These are phyloP conservation scores for Scylla paramamosain DNA, from an alignment of 1,140 invertebrate species.

Conservation along the genomic window DNA sequence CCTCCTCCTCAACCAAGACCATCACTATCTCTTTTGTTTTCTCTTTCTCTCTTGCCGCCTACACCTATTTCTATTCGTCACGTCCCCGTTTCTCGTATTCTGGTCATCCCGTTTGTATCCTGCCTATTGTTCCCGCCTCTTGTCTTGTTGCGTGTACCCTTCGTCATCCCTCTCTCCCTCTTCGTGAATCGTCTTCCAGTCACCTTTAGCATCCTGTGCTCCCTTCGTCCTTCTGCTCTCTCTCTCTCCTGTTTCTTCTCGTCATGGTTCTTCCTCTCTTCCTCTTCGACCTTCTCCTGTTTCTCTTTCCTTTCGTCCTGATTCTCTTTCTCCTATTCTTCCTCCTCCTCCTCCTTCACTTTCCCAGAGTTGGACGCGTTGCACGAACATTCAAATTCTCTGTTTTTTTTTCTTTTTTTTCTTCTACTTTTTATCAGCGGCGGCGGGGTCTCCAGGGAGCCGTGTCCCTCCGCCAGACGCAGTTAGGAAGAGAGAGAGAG, in stretches of 20 bases:
- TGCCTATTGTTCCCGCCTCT: too few relatives aligned
- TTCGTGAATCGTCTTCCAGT: background rate
- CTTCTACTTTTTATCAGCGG: constrained; percentile 52
- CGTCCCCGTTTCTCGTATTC: too few relatives aligned
- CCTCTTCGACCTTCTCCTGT: background rate
- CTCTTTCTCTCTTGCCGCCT: background rate
- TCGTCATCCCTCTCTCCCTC: background rate
- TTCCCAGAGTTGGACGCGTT: constrained; percentile 40
- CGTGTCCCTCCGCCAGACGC: constrained; percentile 24
- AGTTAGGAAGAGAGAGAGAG: background rate
- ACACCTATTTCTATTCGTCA: background rate
- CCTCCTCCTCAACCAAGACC: background rate
- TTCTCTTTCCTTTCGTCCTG: background rate
- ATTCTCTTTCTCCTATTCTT: background rate
- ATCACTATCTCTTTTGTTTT: background rate
- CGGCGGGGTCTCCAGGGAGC: constrained; percentile 41
- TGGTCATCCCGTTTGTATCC: too few relatives aligned
- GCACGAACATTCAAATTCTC: constrained; percentile 59
- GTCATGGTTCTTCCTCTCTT: background rate
- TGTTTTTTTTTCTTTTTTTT: background rate
- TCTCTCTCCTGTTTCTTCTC: background rate
- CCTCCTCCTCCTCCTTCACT: background rate
- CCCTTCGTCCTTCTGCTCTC: background rate
- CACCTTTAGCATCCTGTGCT: background rate
- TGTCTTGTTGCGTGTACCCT: background rate